Evolutionary conservation across 1,140 invertebrate genomes (phyloP).

Genomic region (Drosophila nigrodunni): DNA sequence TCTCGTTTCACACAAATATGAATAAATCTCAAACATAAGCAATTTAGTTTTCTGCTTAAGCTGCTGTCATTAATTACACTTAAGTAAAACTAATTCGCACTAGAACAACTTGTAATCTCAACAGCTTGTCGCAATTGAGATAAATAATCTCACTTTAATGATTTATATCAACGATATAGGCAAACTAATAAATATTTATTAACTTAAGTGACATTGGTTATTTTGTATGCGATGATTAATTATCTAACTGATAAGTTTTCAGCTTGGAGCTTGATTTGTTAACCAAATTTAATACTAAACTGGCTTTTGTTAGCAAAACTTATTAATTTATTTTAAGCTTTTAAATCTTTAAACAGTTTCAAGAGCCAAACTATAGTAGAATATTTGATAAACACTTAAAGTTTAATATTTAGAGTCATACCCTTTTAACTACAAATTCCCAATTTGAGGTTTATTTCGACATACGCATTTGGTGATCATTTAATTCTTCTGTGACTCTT

Average conservation of each 20-base stretch:
- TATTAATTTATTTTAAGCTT: too few species aligned
- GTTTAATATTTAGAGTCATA: too few species aligned
- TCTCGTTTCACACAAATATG: slow-evolving; percentile 1
- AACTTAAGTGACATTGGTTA: background rate
- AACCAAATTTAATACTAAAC: too few species aligned
- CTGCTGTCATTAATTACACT: slow-evolving; percentile 6
- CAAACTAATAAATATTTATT: background rate
- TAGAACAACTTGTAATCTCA: slow-evolving; percentile 19
- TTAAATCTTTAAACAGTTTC: too few species aligned
- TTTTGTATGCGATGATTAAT: background rate
- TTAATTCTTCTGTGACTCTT: too few species aligned
- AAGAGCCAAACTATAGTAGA: too few species aligned
- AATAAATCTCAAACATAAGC: slow-evolving; percentile 2
- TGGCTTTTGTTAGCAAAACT: too few species aligned
- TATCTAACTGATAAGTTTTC: background rate
- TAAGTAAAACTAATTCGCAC: slow-evolving; percentile 1
- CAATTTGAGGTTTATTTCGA: too few species aligned
- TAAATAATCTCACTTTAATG: background rate
- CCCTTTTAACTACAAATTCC: too few species aligned
- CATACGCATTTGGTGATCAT: too few species aligned
- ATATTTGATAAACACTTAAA: too few species aligned
- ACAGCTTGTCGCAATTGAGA: slow-evolving; percentile 4
- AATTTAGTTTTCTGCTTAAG: slow-evolving; percentile 5
- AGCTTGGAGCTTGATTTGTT: too few species aligned
- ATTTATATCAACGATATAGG: background rate